A percentile compares a stretch with the other conserved stretches of the same genome.
phyloP scores from a whole-genome alignment of 2,113 vertebrate genomes.

The Sceloporus undulatus region DNA sequence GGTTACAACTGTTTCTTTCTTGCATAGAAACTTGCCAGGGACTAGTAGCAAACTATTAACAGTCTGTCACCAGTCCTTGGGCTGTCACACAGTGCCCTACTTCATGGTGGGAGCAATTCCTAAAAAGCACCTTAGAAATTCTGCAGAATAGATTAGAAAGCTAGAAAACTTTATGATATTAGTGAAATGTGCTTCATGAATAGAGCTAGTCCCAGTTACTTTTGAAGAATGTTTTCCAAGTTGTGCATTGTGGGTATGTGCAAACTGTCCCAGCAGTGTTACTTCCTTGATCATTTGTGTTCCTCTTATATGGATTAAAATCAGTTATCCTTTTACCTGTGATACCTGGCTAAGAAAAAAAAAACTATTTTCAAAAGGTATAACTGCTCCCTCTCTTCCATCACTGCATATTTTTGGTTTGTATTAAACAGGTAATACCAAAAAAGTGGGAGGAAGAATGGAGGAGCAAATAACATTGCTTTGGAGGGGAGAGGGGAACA shows the following conservation, averaged over 20 bases:
- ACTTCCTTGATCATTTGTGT: not conserved
- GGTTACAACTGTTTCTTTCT: no score
- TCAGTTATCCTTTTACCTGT: not conserved
- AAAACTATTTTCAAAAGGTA: not conserved
- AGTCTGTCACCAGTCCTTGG: no score
- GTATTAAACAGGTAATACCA: not conserved
- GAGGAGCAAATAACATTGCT: not conserved
- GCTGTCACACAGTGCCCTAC: not conserved
- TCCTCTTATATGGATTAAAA: not conserved
- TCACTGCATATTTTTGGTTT: not conserved
- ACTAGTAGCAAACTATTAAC: not conserved
- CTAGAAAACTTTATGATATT: not conserved
- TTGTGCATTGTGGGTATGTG: not conserved
- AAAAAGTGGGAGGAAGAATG: not conserved
- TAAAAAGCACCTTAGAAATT: not conserved
- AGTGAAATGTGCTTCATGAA: not conserved
- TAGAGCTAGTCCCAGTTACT: not conserved
- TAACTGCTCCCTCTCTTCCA: not conserved
- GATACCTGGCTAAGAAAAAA: no score
- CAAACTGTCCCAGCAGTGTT: not conserved
- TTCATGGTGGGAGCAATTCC: not conserved
- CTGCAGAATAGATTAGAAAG: not conserved
- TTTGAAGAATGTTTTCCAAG: no score
- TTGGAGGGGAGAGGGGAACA: not conserved
- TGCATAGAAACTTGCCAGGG: no score